Percentiles rank a stretch among this genome's conserved stretches.
Evolutionary conservation across 2,888 invertebrate species (phyloP).

Genomic region (Stenichneumon culpator): DNA sequence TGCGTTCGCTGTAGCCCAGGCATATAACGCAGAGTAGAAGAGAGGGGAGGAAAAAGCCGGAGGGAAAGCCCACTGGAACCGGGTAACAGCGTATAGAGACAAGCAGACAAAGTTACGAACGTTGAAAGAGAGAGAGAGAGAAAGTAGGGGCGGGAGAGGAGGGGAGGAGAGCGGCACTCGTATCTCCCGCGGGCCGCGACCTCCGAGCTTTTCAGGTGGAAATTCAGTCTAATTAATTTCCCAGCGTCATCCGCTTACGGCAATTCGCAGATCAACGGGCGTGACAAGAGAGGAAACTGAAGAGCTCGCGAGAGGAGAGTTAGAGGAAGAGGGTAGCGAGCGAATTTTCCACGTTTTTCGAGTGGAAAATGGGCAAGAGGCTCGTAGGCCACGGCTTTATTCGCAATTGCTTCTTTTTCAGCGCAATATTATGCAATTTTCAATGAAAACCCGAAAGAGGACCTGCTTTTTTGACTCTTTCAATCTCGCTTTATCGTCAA

Average conservation of each 20-base stretch:
- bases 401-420: slow-evolving; percentile 54
- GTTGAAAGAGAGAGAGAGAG: slow-evolving; percentile 30
- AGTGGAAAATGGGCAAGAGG: slow-evolving; percentile 59
- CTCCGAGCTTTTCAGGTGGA: slow-evolving; percentile 68
- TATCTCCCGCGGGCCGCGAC: slow-evolving; percentile 39
- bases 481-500: slow-evolving; percentile 11
- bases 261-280: slow-evolving; percentile 78
- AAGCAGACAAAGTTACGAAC: slow-evolving; percentile 55
- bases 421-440: slow-evolving; percentile 62
- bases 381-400: slow-evolving; percentile 46
- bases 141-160: too few relatives aligned
- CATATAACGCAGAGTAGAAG: slow-evolving; percentile 21
- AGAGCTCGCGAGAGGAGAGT: slow-evolving; percentile 46
- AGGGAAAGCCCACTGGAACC: background rate
- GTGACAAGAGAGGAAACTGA: slow-evolving; percentile 72
- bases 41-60: slow-evolving; percentile 10
- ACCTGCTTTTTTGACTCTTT: slow-evolving; percentile 23
- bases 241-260: slow-evolving; percentile 73
- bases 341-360: slow-evolving; percentile 61
- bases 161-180: slow-evolving; percentile 33
- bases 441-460: slow-evolving; percentile 36
- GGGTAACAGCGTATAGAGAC: slow-evolving; percentile 5
- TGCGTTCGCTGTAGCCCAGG: slow-evolving; percentile 31
- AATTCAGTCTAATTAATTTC: slow-evolving; percentile 81
- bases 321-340: slow-evolving; percentile 28